Base-by-base conservation (phyloP, 2,113 vertebrate genomes). In the Piprites chloris region DNA sequence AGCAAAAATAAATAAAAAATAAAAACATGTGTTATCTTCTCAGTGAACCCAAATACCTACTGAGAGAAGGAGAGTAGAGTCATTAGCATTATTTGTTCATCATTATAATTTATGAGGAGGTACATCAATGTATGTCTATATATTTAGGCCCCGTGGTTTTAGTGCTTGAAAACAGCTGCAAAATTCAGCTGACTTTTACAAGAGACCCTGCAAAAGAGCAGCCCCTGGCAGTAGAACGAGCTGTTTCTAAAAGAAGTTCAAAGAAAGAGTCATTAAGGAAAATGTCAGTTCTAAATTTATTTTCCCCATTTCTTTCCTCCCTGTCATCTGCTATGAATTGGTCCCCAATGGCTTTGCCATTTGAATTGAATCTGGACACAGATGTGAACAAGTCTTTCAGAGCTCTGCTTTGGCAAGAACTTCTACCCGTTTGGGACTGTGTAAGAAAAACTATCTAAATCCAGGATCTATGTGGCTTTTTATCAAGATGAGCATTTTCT, bases 81-180 rank as follows among this genome's bases (percentile, higher is more conserved):
- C 56, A 81, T 91, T 87, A 85, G 7, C 50, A 78, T 94, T 96
- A 95, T 94, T 96, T 93, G 93, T 86, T 87, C 52, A 85, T 75
- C 86, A 47, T 93, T 92, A 92, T 89, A 79, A 44, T 62, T 87
- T 90, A 73, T 50, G 69, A 91, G 74, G 67, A 69, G 46, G 55
- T 76, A 81, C 26, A 58, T 77, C 75, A 47, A 55, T 62, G 46
- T 37, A n/a, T 23, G 61, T 26, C 75, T 82, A 66, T 61, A 92
- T 80, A 87, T 95, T 90, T 84, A 92, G 73, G 88, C 44, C 93
- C 90, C 32, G 44, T 94, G 82, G 90, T 95, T 97, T 96, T 95
- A 96, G 27, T 96, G 53, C 65, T 89, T 65, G 30, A 73, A 86
- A 96, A 88, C 95, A 96, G 90, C 84, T 96, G 96, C 89, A 93